Base-by-base conservation (phyloP, 2,888 invertebrate genomes). In the Cataglyphis altisquamis region DNA sequence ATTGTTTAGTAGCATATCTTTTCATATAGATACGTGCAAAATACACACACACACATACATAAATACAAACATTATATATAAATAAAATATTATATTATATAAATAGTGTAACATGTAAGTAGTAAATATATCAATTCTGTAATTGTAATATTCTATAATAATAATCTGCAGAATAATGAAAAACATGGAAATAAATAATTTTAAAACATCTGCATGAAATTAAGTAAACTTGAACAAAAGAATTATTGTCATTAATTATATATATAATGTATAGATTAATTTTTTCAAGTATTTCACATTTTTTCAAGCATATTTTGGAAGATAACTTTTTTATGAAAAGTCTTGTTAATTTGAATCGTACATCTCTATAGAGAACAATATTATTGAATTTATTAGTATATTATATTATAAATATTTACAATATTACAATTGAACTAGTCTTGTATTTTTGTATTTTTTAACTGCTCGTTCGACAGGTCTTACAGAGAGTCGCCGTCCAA, bases 401-500 rank as follows among this genome's bases (percentile, higher is more conserved):
- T 52, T 63, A 60, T 29, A 4, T 25, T 29, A 52, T 52, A 67
- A 41, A 39, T 52, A 18, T 64, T 32, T 63, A 77, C 18, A 66
- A 36, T 57, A 60, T 63, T 92, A 96, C 88, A 97, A 95, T 93
- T 97, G 96, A 15, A 97, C 96, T 89, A 96, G 94, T 87, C 96
- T 95, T 91, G 96, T 96, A 74, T 95, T 96, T 94, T 98, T 98
- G 68, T 98, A 96, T 95, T 98, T 98, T 91, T 97, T 98, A 0
- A 97, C 96, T 15, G 97, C 97, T 87, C 98, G 95, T 90, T 98
- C 98, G 1, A 97, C 97, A 0, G 98, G 97, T 85, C 97, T 96
- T n/a, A 96, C 96, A 90, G 96, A 96, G 74, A 98, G 95, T 93
- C 98, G 97, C 94, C 98, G 98, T 10, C 99, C 99, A 95, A 97